Evolutionary conservation across 2,888 invertebrate species (phyloP), one percentile per base, ranked within the genome.

Genomic region (Galerucella calmariensis): DNA sequence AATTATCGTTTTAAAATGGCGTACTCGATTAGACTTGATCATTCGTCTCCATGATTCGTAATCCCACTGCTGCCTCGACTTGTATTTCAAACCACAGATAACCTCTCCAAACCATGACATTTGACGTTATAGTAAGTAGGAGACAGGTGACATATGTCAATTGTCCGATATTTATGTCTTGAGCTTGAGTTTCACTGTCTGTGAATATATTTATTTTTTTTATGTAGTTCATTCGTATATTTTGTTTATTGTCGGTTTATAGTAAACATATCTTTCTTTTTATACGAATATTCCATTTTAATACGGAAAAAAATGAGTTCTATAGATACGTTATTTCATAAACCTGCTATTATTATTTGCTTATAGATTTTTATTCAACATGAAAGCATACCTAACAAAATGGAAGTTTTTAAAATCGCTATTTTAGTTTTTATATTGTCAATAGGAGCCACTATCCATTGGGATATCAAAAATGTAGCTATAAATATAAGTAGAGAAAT

Each of bases 401-500:
- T 76, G 76, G 72, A 74, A 71, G 14, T 72, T 66, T 68, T 51
- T 73, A 73, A 73, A 67, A 51, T 70, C 53, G 51, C 70, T 58
- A 63, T 74, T 53, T 61, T 74, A 62, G 27, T 69, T 71, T 66
- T 76, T 66, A 72, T 74, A 62, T 66, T 58, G 61, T 72, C 59
- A 65, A 56, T 71, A 63, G 67, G 72, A 73, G 67, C 61, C 46
- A 63, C 74, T 65, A 67, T 74, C 75, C 75, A 77, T 73, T 75
- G 79, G 68, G 76, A 81, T 77, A 80, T 83, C 70, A 81, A 78
- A 73, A 76, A 79, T 73, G 77, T 83, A 73, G 78, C 82, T 41
- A 80, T 71, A 66, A 82, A 85, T 73, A 79, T 87, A 53, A 81
- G 82, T 72, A 74, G 81, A 16, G 85, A 85, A 78, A 81, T 87